Percentiles rank a stretch among this genome's conserved stretches.
Evolutionary conservation across 2,113 vertebrate genomes (phyloP).

Genomic region (Eurypyga helias): DNA sequence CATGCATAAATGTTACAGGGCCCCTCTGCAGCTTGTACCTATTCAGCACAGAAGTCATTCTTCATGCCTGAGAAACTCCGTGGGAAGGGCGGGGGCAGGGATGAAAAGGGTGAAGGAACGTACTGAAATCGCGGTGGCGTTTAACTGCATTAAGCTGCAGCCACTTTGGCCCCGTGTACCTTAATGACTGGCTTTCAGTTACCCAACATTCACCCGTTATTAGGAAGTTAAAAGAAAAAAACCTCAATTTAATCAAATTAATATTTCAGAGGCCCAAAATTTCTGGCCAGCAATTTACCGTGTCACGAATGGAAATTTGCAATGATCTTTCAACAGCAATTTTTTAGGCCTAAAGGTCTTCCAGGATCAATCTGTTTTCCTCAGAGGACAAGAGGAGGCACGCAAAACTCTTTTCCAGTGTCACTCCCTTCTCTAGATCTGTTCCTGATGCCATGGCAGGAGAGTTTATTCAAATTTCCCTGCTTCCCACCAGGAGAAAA

Average conservation of each 20-base stretch:
- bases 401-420: background rate
- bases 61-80: background rate
- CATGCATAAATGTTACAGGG: background rate
- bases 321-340: background rate
- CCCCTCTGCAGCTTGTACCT: background rate
- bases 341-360: background rate
- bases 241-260: background rate
- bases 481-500: background rate
- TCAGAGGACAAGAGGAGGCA: background rate
- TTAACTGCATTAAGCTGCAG: background rate
- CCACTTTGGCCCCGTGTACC: background rate
- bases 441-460: background rate
- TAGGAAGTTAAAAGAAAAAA: background rate
- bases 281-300: background rate
- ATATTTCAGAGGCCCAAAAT: background rate
- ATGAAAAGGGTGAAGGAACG: background rate
- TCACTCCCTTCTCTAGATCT: background rate
- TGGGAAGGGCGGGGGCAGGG: background rate
- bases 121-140: background rate
- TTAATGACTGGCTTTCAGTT: background rate
- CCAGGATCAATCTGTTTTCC: background rate
- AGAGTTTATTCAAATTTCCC: background rate
- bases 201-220: background rate
- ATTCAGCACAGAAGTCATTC: background rate
- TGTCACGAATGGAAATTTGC: background rate